Base-by-base conservation (phyloP, 2,888 invertebrate species). In the Griposia aprilina region DNA sequence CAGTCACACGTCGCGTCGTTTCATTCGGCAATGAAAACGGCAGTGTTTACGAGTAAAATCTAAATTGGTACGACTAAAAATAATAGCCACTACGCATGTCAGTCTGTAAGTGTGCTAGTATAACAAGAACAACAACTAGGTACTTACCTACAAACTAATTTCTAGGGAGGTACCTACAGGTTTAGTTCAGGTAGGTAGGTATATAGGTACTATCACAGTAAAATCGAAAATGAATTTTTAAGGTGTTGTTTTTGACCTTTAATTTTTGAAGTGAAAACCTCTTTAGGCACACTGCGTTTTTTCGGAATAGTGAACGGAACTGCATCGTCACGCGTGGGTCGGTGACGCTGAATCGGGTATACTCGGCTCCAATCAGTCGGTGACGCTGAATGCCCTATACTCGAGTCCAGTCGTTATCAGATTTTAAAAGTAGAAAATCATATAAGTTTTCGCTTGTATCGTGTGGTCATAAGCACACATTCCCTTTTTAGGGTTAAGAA, bases 11-110 rank as follows among this genome's bases (percentile, higher is more conserved):
- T n/a, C 57, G 57, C 82, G 50, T 50, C 59, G 67, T 30, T 45
- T 30, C 8, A 71, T 55, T 67, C 65, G 82, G 74, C 72, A 82
- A 77, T 84, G 86, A 85, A 78, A 82, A 72, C 62, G 36, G 41
- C 69, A 50, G 72, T 73, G 86, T 83, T 82, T 78, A 77, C 82
- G 67, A 67, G 62, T 73, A 68, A 23, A 73, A 63, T 82, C 86
- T 84, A 84, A 69, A 66, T 84, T 72, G 11, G 86, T 69, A 26
- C 59, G 57, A 63, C 83, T 84, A 86, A 84, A 85, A 84, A 83
- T 85, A 83, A 52, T 60, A 81, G 36, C n/a, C 10, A 67, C 41
- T 68, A 71, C 59, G 72, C 59, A 67, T 73, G 60, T 62, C 72
- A 68, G 59, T 36, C n/a, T 10, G 59, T 66, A 36, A 17, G 63